Evolutionary conservation across 2,113 vertebrate species (phyloP).

Genomic region (Agapornis roseicollis): DNA sequence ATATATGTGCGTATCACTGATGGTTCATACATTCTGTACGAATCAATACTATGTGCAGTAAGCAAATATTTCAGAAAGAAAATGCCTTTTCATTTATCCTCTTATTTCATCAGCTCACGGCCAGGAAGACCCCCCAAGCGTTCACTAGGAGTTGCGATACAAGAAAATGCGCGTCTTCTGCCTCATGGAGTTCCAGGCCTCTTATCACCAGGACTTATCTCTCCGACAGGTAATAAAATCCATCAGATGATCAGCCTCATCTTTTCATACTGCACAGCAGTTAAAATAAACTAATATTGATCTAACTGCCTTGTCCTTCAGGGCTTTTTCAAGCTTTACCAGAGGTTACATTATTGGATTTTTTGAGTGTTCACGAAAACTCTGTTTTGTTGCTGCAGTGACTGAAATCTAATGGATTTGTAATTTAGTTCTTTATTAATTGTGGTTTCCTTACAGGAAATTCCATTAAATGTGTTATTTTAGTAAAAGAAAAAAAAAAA

Average conservation of each 20-base stretch:
- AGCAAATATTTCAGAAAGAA: background rate
- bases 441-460: constrained; percentile 66
- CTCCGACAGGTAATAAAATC: constrained; percentile 86
- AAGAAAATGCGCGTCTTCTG: constrained; percentile 84
- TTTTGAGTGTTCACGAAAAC: constrained; percentile 68
- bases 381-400: constrained; percentile 50
- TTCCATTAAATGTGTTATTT: constrained; percentile 57
- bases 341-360: constrained; percentile 81
- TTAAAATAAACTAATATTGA: constrained; percentile 84
- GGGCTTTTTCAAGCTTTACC: constrained; percentile 72
- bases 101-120: constrained; percentile 81
- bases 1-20: fast-evolving
- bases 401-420: constrained; percentile 67
- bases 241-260: constrained; percentile 56
- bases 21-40: fast-evolving
- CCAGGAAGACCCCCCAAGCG: constrained; percentile 92
- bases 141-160: constrained; percentile 83
- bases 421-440: constrained; percentile 72
- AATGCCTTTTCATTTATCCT: constrained; percentile 39
- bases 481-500: background rate
- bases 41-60: background rate
- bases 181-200: constrained; percentile 86
- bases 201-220: constrained; percentile 89
- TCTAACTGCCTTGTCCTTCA: constrained; percentile 78
- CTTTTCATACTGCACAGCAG: constrained; percentile 62